A percentile compares a stretch with the other conserved stretches of the same genome.
Evolutionary conservation across 2,888 invertebrate genomes (phyloP).

Genomic region (Clepsis dumicolana): DNA sequence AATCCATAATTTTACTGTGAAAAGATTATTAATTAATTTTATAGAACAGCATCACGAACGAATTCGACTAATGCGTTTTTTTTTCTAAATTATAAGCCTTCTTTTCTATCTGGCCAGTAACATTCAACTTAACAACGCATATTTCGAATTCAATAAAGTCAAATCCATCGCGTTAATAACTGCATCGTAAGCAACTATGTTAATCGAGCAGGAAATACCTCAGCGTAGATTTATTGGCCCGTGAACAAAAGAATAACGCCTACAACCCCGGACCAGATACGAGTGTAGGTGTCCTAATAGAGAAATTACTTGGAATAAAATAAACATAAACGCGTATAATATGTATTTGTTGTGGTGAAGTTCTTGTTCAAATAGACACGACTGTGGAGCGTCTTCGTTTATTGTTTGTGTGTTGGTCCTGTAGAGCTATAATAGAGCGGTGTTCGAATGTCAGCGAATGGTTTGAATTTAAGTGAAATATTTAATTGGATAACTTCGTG

Average conservation of each 20-base stretch:
- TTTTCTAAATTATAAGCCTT: too few species aligned
- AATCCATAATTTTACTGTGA: too few species aligned
- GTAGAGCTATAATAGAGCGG: too few species aligned
- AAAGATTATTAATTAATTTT: too few species aligned
- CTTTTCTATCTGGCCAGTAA: background rate
- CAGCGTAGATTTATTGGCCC: conserved; percentile 35
- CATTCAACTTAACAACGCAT: background rate
- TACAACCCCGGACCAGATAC: conserved; percentile 39
- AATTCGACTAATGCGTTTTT: too few species aligned
- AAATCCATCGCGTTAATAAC: conserved; percentile 29
- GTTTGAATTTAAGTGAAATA: background rate
- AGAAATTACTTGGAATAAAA: conserved; percentile 82
- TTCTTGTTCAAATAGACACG: background rate
- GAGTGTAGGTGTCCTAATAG: conserved; percentile 70
- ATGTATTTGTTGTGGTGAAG: conserved; percentile 56
- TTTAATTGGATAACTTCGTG: too few species aligned
- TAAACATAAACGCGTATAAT: conserved; percentile 64
- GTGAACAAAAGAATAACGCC: conserved; percentile 43
- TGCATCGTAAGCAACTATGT: conserved; percentile 40
- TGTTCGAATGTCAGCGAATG: background rate
- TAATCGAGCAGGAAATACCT: conserved; percentile 34
- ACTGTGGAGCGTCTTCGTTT: background rate
- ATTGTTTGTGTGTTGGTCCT: background rate
- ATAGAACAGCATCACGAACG: too few species aligned
- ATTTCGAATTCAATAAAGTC: conserved; percentile 18